These are phyloP conservation scores for Dromiciops gliroides DNA, from an alignment of 2,113 vertebrate genomes.

Conservation along the genomic window DNA sequence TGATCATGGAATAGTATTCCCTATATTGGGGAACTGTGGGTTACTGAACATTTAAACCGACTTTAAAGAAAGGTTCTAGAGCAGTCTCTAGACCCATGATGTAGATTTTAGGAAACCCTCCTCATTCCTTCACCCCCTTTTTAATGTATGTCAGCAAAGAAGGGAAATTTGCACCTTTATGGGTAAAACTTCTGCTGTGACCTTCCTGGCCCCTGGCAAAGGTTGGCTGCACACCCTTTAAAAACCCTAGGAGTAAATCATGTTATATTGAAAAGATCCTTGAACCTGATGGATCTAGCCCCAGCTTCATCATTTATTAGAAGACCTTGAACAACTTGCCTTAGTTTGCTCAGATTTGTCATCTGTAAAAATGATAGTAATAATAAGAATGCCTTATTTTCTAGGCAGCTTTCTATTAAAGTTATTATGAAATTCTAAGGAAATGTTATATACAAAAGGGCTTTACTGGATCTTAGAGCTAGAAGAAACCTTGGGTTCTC, in stretches of 20 bases:
- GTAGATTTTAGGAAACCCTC: too few species aligned
- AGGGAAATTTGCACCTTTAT: not conserved
- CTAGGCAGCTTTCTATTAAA: not conserved
- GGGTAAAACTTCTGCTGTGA: not conserved
- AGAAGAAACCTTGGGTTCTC: not conserved
- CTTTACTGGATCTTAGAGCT: not conserved
- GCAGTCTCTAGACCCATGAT: too few species aligned
- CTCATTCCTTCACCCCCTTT: too few species aligned
- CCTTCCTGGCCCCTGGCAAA: not conserved
- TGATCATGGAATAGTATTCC: too few species aligned
- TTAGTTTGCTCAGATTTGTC: not conserved
- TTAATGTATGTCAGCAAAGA: too few species aligned
- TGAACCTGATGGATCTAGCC: not conserved
- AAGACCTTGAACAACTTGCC: not conserved
- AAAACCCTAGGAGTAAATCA: not conserved
- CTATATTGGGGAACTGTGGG: too few species aligned
- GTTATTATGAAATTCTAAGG: not conserved
- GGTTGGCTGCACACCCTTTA: not conserved
- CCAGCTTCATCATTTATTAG: not conserved
- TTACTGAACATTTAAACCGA: too few species aligned
- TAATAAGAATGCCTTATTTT: not conserved
- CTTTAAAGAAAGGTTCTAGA: too few species aligned
- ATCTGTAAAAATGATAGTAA: not conserved
- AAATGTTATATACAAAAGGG: not conserved
- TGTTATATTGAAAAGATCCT: not conserved